Percentiles rank a stretch among this genome's conserved stretches.
phyloP scores from a whole-genome alignment of 2,113 vertebrate genomes.

The Anolis carolinensis region DNA sequence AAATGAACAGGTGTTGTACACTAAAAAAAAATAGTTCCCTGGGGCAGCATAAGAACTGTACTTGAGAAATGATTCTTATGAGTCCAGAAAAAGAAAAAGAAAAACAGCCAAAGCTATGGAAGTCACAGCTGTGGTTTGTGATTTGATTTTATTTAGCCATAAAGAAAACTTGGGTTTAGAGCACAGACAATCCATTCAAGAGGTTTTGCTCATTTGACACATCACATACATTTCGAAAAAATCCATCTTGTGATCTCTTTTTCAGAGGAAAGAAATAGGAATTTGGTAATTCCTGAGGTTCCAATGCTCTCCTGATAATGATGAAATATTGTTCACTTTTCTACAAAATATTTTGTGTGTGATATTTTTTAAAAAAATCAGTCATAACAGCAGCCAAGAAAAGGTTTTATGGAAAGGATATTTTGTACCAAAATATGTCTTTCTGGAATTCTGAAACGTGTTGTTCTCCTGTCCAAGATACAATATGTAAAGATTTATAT shows the following conservation, averaged over 20 bases:
- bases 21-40: background rate
- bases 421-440: too few species aligned
- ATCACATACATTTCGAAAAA: too few species aligned
- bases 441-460: too few species aligned
- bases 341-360: background rate
- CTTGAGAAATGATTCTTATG: background rate
- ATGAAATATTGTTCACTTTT: background rate
- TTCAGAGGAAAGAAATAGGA: background rate
- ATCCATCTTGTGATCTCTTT: background rate
- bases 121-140: background rate
- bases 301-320: background rate
- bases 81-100: background rate
- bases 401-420: too few species aligned
- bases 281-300: too few species aligned
- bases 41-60: background rate
- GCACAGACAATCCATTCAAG: background rate
- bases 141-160: background rate
- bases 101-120: background rate
- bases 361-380: too few species aligned
- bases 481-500: too few species aligned
- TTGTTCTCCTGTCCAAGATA: too few species aligned
- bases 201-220: background rate
- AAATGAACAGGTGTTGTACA: background rate
- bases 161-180: background rate
- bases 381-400: too few species aligned